Evolutionary conservation across 2,113 vertebrate species (phyloP).

Genomic region (Sprattus sprattus): DNA sequence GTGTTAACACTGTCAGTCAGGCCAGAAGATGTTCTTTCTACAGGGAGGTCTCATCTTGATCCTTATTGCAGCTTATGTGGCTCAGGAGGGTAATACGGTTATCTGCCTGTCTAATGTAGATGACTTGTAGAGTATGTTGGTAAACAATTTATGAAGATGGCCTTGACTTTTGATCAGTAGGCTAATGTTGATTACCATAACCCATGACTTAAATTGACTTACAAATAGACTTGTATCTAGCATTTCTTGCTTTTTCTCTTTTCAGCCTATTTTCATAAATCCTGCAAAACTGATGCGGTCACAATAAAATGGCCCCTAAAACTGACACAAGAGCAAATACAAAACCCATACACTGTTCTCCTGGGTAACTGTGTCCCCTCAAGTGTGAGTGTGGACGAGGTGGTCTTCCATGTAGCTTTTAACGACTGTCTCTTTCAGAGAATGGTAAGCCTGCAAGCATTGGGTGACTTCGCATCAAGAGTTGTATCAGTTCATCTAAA

Average conservation of each 20-base stretch:
- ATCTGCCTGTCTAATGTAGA: not conserved
- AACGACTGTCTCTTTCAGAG: conserved; percentile 59
- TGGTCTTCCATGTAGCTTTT: conserved; percentile 54
- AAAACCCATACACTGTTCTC: conserved; percentile 46
- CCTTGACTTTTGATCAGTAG: not conserved
- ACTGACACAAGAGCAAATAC: conserved; percentile 24
- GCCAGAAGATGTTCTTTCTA: conserved; percentile 32
- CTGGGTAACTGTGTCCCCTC: conserved; percentile 66
- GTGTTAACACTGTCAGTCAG: rapidly evolving
- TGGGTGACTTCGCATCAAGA: not conserved
- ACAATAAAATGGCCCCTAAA: conserved; percentile 55
- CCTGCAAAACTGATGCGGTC: conserved; percentile 58
- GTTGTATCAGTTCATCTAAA: not conserved
- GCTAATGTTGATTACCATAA: not conserved
- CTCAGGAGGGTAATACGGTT: conserved; percentile 26
- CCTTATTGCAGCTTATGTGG: not conserved
- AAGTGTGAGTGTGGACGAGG: conserved; percentile 37
- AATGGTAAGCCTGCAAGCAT: conserved; percentile 48
- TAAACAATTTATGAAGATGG: not conserved
- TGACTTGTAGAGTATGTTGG: not conserved
- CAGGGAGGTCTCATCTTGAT: not conserved
- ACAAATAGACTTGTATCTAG: not conserved
- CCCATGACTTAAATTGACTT: not conserved
- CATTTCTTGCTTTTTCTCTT: not conserved
- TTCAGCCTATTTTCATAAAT: conserved; percentile 54